Percentiles rank a stretch among this genome's conserved stretches.
phyloP scores from a whole-genome alignment of 2,888 invertebrate genomes.

The Ormyrus nitidulus region DNA sequence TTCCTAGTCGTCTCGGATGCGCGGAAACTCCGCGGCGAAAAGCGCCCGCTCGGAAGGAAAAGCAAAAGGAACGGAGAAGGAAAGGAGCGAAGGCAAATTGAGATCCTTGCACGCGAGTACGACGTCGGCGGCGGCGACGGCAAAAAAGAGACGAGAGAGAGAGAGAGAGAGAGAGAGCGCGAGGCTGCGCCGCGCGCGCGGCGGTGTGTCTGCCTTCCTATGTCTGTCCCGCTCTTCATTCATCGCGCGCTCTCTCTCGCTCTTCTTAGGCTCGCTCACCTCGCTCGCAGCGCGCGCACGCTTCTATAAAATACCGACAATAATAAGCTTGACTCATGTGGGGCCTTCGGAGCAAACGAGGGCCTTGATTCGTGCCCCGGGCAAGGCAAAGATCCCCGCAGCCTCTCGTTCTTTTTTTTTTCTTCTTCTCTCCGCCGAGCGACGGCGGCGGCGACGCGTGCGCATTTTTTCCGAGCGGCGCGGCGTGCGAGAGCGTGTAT shows the following conservation, averaged over 20 bases:
- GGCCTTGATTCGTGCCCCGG: constrained; percentile 73
- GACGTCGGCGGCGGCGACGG: neutral
- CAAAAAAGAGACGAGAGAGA: constrained; percentile 2
- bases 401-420: constrained; percentile 50
- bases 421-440: neutral
- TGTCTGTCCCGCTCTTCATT: constrained; percentile 19
- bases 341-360: constrained; percentile 70
- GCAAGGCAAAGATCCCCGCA: constrained; percentile 71
- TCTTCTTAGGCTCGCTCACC: constrained; percentile 37
- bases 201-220: constrained; percentile 37
- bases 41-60: too few species aligned
- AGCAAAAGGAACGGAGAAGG: too few species aligned
- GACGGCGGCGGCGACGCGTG: neutral
- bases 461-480: neutral
- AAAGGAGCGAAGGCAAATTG: neutral
- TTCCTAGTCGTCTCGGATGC: too few species aligned
- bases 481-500: neutral
- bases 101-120: neutral
- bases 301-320: constrained; percentile 66
- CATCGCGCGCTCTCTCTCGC: neutral
- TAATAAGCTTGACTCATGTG: constrained; percentile 72
- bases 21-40: too few species aligned
- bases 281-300: constrained; percentile 25
- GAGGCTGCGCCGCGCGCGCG: neutral
- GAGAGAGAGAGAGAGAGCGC: neutral